Percentiles rank a stretch among this genome's conserved stretches.
These are phyloP conservation scores for Glossosoma conforme DNA, from an alignment of 1,140 invertebrate species.

Conservation along the genomic window DNA sequence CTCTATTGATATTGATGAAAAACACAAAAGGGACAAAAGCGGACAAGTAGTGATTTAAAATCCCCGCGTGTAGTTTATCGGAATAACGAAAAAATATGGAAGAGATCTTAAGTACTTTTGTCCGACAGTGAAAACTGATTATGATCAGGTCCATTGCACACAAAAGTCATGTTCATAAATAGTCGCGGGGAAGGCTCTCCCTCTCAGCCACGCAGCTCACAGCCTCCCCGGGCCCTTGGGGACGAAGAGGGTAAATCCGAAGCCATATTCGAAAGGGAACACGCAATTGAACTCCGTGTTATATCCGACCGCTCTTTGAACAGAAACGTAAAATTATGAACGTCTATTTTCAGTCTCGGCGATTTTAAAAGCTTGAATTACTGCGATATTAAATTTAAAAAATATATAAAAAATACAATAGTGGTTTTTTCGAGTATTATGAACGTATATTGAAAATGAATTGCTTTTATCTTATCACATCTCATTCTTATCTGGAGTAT, in stretches of 20 bases:
- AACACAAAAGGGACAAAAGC: background rate
- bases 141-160: constrained; percentile 32
- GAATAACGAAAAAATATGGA: constrained; percentile 15
- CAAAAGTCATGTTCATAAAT: constrained; percentile 31
- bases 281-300: background rate
- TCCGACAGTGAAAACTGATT: constrained; percentile 31
- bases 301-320: too few species aligned
- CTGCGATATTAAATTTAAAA: too few species aligned
- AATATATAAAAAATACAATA: too few species aligned
- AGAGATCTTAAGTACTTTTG: constrained; percentile 21
- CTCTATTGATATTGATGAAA: background rate
- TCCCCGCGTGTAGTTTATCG: constrained; percentile 8
- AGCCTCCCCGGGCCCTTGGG: background rate
- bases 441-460: too few species aligned
- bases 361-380: too few species aligned
- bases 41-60: background rate
- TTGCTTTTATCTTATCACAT: too few species aligned
- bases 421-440: too few species aligned
- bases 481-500: too few species aligned
- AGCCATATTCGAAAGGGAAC: background rate
- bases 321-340: too few species aligned
- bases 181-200: constrained; percentile 11
- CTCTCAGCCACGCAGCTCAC: background rate
- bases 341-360: too few species aligned
- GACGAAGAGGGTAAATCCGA: background rate